Percentiles rank a stretch among this genome's conserved stretches.
phyloP scores from a whole-genome alignment of 2,888 invertebrate species.

The Macaria notata region DNA sequence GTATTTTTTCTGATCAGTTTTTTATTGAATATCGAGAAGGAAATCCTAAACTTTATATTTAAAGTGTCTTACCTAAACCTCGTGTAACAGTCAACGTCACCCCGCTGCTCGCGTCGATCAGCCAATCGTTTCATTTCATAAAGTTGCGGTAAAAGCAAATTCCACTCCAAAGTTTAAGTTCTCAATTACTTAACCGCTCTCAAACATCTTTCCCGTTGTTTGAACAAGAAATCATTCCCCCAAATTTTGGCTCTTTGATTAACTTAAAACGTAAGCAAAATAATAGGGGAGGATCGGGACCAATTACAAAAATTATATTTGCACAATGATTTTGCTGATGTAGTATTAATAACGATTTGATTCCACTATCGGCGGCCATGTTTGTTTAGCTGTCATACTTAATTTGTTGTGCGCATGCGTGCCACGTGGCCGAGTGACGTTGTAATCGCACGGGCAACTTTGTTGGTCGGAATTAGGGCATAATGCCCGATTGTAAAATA shows the following conservation, averaged over 20 bases:
- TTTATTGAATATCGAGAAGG: no score
- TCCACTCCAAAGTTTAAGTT: constrained; percentile 19
- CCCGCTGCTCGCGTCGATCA: background rate
- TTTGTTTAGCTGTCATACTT: constrained; percentile 75
- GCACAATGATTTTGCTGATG: constrained; percentile 69
- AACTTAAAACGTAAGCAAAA: constrained; percentile 49
- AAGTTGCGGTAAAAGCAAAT: constrained; percentile 1
- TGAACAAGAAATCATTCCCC: constrained; percentile 53
- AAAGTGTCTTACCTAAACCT: no score
- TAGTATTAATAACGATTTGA: constrained; percentile 74
- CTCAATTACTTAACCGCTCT: constrained; percentile 30
- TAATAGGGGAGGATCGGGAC: constrained; percentile 54
- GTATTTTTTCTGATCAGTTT: no score
- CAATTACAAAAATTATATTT: constrained; percentile 78
- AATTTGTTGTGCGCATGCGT: constrained; percentile 54
- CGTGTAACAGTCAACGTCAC: no score
- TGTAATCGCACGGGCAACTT: constrained; percentile 65
- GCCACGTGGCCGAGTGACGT: constrained; percentile 63
- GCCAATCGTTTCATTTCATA: constrained; percentile 6
- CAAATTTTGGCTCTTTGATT: constrained; percentile 44
- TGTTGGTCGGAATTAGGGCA: constrained; percentile 31
- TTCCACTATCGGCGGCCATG: constrained; percentile 70
- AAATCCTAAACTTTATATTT: no score
- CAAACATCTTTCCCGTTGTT: constrained; percentile 35
- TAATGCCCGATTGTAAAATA: constrained; percentile 40